Evolutionary conservation across 2,888 invertebrate species (phyloP), one percentile per base, ranked within the genome.

Genomic region (Pogonocherus hispidulus): DNA sequence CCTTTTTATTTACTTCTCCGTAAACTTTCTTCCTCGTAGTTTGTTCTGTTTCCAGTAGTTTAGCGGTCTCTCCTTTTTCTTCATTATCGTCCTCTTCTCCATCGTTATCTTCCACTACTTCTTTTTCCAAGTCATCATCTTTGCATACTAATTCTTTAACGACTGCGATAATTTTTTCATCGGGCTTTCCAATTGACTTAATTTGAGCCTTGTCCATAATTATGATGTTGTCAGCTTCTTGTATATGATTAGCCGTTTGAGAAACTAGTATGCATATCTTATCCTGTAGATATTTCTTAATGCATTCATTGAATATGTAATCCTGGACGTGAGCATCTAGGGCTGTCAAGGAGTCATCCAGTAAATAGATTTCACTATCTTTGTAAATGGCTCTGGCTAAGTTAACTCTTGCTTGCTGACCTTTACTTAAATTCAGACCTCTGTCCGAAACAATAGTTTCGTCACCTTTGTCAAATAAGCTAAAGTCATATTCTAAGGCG

Each of bases 331-430:
- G 92, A 0, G 94, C 90, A 85, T 96, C 96, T n/a, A 96, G 94
- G 0, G 96, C 95, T 72, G 94, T 92, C 18, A 96, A 86, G 0
- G 96, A 96, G 85, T 96, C 96, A 83, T 96, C 96, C 52, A 97
- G 85, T 3, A 96, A 85, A 81, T 95, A 96, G 70, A 96, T 91
- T 70, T 95, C 94, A 0, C 94, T 91, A 63, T 94, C 90, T 37
- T 92, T 91, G 84, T 95, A 96, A 1, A 95, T 90, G 0, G 95
- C 92, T 74, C 96, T 90, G 0, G 94, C 95, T 47, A 97, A 87
- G 60, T 94, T 94, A 57, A 97, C 92, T 73, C 97, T 89, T 0
- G 96, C 95, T 75, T 94, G 91, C 82, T 96, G 96, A 1, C 96
- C 94, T 83, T 90, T 93, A 80, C 91, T 92, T 37, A 94, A 84